Conservation (phyloP, 2,888 invertebrate genomes). For the Orthonychiurus folsomi region DNA sequence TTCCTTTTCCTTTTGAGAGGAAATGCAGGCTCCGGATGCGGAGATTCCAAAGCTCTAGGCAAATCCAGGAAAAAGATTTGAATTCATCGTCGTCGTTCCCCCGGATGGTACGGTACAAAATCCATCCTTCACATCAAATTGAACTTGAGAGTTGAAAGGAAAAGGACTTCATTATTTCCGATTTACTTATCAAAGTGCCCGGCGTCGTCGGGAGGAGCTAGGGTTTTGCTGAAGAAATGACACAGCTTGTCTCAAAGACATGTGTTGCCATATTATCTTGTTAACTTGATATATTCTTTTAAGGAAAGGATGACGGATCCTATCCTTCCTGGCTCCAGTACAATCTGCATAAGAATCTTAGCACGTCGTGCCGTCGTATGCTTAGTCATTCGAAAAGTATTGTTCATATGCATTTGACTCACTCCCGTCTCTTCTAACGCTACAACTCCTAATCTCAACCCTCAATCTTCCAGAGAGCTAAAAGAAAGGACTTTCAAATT, state of each 20-base stretch:
- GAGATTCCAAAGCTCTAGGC: too few relatives aligned
- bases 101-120: too few relatives aligned
- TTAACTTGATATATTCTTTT: background rate
- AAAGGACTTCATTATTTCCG: background rate
- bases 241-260: background rate
- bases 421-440: background rate
- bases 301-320: background rate
- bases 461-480: background rate
- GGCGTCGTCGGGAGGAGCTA: too few relatives aligned
- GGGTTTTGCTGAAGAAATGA: background rate
- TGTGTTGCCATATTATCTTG: background rate
- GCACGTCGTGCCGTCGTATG: background rate
- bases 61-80: background rate
- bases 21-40: too few relatives aligned
- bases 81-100: too few relatives aligned
- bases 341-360: background rate
- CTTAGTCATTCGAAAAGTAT: background rate
- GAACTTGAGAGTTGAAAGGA: too few relatives aligned
- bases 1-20: background rate
- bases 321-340: background rate
- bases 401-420: background rate
- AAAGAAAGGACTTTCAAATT: too few relatives aligned
- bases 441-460: background rate
- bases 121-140: too few relatives aligned
- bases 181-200: background rate